A percentile compares a stretch with the other conserved stretches of the same genome.
These are phyloP conservation scores for Agonopterix subpropinquella DNA, from an alignment of 2,888 invertebrate genomes.

Conservation along the genomic window DNA sequence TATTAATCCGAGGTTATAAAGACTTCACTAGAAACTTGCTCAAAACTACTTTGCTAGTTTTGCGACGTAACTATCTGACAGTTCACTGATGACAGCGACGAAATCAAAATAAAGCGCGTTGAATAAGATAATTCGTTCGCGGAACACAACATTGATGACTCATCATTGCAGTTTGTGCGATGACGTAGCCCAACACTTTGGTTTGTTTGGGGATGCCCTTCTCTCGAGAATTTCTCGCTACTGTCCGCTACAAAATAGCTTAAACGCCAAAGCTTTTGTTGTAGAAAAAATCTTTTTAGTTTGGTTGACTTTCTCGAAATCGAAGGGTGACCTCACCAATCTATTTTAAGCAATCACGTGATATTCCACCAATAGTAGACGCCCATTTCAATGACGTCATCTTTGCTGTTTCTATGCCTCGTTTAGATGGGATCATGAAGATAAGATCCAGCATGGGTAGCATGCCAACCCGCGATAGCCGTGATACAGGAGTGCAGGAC, in stretches of 20 bases:
- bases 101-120: constrained; percentile 46
- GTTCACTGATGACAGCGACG: constrained; percentile 48
- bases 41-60: background rate
- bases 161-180: constrained; percentile 49
- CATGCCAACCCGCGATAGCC: too few species aligned
- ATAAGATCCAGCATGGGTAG: too few species aligned
- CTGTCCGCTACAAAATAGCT: constrained; percentile 36
- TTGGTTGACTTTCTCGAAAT: constrained; percentile 34
- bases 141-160: constrained; percentile 68
- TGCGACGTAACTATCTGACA: constrained; percentile 38
- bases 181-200: constrained; percentile 37
- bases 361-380: constrained; percentile 53
- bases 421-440: constrained; percentile 4
- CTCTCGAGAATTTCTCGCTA: constrained; percentile 50
- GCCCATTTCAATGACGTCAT: constrained; percentile 39
- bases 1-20: constrained; percentile 19
- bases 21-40: background rate
- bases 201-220: constrained; percentile 63
- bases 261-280: constrained; percentile 38
- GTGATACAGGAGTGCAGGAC: too few species aligned
- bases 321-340: constrained; percentile 61
- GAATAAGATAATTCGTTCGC: constrained; percentile 45
- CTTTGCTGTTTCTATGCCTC: constrained; percentile 3
- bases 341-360: constrained; percentile 55
- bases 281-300: constrained; percentile 36